Evolutionary conservation across 1,140 invertebrate species (phyloP), one percentile per base, ranked within the genome.

Genomic region (Rhynchophorus ferrugineus): DNA sequence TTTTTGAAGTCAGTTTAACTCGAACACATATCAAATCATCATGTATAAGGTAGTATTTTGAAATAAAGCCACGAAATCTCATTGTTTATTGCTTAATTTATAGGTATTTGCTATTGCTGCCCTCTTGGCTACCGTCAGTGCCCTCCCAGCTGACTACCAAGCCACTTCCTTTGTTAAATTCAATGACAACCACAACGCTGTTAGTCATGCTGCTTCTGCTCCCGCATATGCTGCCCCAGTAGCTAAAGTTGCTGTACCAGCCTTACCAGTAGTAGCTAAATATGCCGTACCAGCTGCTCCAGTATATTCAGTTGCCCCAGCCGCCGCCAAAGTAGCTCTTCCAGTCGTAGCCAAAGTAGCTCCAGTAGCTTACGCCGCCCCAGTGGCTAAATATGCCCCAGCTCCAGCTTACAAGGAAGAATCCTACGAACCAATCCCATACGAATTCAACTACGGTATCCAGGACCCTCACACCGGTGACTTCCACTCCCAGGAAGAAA

Each of bases 391-490:
- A 33, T 42, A 35, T 11, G 34, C 47, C 17, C 18, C 37, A 18
- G 33, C 54, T 14, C 24, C 24, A 29, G 24, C 24, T 29, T 29
- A 29, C 24, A 29, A 29, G 11, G 24, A 29, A 29, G 47, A 56
- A 29, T 18, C 36, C 11, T 33, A 49, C 9, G 38, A 39, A 8
- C 54, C 58, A 53, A 58, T 60, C 14, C 46, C 53, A 42, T 61
- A 62, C 45, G 57, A 57, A 33, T 62, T 62, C 33, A 56, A 44
- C n/a, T 60, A 60, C 37, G 39, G 44, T 19, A 57, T 57, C 5
- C 36, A 62, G 72, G 75, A 66, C 71, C 73, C 73, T 6, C 74
- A 78, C 58, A 78, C 61, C 59, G 77, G 59, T 19, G 60, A 61
- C 39, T 47, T 18, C 44, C 59, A 61, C 38, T 19, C 9, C n/a